phyloP scores from a whole-genome alignment of 2,888 invertebrate genomes.

The Amiota minor region DNA sequence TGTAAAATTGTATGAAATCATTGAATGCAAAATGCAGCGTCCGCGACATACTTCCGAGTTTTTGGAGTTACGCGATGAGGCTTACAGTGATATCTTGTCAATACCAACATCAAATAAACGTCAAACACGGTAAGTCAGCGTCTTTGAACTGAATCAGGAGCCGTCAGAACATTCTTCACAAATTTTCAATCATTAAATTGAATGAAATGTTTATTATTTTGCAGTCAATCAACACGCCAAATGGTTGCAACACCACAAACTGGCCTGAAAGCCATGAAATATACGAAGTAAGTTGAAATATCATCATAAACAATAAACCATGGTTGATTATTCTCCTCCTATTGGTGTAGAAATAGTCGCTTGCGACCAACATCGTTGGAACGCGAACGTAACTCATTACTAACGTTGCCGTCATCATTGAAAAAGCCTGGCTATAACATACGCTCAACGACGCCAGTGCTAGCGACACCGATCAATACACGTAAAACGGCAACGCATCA shows the following conservation, averaged over 20 bases:
- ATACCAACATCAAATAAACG: background rate
- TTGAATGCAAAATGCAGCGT: background rate
- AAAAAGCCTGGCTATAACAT: background rate
- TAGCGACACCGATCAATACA: background rate
- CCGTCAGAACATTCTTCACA: too few species aligned
- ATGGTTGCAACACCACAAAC: background rate
- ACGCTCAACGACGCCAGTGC: constrained; percentile 7
- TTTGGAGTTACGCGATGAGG: constrained; percentile 12
- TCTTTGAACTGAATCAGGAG: too few species aligned
- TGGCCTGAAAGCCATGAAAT: background rate
- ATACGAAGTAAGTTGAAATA: background rate
- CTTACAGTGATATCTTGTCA: background rate
- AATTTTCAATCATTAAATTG: too few species aligned
- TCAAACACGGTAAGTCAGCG: constrained; percentile 2
- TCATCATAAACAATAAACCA: background rate
- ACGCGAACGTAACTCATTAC: background rate
- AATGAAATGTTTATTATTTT: background rate
- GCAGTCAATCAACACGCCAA: constrained; percentile 2
- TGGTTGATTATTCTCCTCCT: too few species aligned
- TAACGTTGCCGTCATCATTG: background rate
- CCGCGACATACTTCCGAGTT: constrained; percentile 16
- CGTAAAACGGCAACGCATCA: background rate
- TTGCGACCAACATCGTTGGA: constrained; percentile 4
- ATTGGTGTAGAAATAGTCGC: background rate
- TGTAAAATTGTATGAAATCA: too few species aligned